Conservation (phyloP, 1,140 invertebrate species). For the Portunus trituberculatus region DNA sequence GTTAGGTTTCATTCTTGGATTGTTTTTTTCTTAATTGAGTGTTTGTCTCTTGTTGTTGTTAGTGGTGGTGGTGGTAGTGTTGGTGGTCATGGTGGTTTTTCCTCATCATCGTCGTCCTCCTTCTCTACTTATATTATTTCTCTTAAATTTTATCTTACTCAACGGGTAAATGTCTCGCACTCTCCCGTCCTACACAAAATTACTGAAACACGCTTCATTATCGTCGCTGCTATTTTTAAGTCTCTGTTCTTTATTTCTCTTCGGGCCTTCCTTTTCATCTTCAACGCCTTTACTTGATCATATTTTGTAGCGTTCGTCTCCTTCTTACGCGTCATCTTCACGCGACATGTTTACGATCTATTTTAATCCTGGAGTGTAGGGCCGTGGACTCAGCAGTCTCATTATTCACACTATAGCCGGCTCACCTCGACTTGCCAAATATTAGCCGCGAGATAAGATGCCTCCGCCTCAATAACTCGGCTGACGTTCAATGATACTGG, state of each 20-base stretch:
- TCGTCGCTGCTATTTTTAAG: not conserved
- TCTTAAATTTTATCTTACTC: no score
- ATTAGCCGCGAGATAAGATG: not conserved
- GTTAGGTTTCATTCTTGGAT: no score
- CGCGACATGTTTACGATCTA: not conserved
- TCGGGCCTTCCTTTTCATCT: not conserved
- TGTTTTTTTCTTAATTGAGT: no score
- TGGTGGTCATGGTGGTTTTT: no score
- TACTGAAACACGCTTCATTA: not conserved
- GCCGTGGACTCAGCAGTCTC: not conserved
- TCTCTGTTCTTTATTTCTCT: not conserved
- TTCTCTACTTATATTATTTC: no score
- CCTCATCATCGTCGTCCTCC: no score
- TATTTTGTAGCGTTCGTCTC: not conserved
- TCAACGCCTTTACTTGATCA: not conserved
- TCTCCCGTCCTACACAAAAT: no score
- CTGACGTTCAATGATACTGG: slow-evolving; percentile 20
- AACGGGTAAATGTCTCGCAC: no score
- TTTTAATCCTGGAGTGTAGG: not conserved
- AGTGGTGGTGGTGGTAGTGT: no score
- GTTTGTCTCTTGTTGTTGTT: no score
- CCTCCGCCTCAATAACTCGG: not conserved
- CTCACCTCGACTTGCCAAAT: not conserved
- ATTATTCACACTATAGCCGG: not conserved
- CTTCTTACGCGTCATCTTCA: not conserved